Evolutionary conservation across 2,888 invertebrate genomes (phyloP).

Genomic region (Herminia tarsipennalis): DNA sequence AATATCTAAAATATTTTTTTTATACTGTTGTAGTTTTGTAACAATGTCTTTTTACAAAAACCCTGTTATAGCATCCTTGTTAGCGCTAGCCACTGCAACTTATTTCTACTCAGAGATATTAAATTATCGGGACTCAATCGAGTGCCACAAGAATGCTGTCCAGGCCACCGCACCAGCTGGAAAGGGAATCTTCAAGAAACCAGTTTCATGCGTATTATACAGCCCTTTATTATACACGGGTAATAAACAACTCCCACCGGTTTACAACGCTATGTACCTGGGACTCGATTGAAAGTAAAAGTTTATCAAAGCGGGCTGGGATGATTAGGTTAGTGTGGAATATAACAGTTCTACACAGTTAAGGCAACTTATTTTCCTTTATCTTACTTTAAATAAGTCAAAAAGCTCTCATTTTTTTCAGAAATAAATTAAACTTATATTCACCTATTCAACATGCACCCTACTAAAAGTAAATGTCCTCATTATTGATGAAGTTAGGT

Average conservation of each 20-base stretch:
- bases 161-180: slow-evolving; percentile 58
- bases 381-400: neutral
- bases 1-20: too few species aligned
- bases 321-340: slow-evolving; percentile 8
- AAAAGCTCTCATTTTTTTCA: neutral
- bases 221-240: slow-evolving; percentile 45
- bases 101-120: slow-evolving; percentile 61
- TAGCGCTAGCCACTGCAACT: slow-evolving; percentile 48
- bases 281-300: slow-evolving; percentile 34
- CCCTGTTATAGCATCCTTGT: slow-evolving; percentile 6
- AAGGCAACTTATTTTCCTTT: neutral
- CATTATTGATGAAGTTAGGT: too few species aligned
- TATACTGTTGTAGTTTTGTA: too few species aligned
- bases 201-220: slow-evolving; percentile 54
- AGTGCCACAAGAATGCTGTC: slow-evolving; percentile 66
- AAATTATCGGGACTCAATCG: slow-evolving; percentile 67
- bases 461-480: too few species aligned
- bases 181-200: slow-evolving; percentile 75
- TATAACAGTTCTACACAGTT: neutral
- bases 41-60: neutral
- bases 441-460: neutral
- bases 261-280: slow-evolving; percentile 8
- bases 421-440: neutral
- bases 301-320: slow-evolving; percentile 20
- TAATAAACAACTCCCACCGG: slow-evolving; percentile 27